Percentiles rank a stretch among this genome's conserved stretches.
Conservation (phyloP, 2,888 invertebrate species). For the Acronicta psi region DNA sequence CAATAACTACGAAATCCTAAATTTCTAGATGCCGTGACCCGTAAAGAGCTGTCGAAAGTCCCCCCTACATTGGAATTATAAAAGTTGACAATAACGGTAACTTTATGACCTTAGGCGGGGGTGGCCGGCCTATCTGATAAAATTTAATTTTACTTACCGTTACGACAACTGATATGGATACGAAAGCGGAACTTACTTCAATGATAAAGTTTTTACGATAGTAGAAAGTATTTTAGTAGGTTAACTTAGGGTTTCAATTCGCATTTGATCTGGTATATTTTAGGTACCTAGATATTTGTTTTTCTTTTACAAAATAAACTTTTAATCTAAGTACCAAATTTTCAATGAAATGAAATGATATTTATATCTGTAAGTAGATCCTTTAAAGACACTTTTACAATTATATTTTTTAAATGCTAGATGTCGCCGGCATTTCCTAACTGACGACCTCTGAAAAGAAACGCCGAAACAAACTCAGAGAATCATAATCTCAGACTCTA, state of each 20-base stretch:
- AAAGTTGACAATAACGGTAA: slow-evolving; percentile 43
- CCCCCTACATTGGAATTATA: slow-evolving; percentile 39
- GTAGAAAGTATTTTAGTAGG: neutral
- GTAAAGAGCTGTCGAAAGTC: slow-evolving; percentile 40
- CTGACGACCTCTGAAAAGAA: too few species aligned
- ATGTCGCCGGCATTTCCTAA: too few species aligned
- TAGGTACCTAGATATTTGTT: too few species aligned
- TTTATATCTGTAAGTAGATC: too few species aligned
- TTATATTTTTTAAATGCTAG: too few species aligned
- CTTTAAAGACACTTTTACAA: too few species aligned
- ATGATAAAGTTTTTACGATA: slow-evolving; percentile 10
- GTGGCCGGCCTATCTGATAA: slow-evolving; percentile 34
- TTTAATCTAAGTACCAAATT: too few species aligned
- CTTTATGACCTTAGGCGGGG: slow-evolving; percentile 27
- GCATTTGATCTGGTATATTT: too few species aligned
- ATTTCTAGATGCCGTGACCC: slow-evolving; percentile 26
- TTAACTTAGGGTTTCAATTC: neutral
- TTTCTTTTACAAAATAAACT: too few species aligned
- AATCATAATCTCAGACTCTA: too few species aligned
- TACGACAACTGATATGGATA: slow-evolving; percentile 16
- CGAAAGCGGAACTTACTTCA: neutral
- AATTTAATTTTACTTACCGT: slow-evolving; percentile 25
- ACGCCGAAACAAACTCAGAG: too few species aligned
- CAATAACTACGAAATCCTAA: slow-evolving; percentile 22
- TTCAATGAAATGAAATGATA: too few species aligned